phyloP scores from a whole-genome alignment of 2,888 invertebrate genomes.

The Sinelater perroti region DNA sequence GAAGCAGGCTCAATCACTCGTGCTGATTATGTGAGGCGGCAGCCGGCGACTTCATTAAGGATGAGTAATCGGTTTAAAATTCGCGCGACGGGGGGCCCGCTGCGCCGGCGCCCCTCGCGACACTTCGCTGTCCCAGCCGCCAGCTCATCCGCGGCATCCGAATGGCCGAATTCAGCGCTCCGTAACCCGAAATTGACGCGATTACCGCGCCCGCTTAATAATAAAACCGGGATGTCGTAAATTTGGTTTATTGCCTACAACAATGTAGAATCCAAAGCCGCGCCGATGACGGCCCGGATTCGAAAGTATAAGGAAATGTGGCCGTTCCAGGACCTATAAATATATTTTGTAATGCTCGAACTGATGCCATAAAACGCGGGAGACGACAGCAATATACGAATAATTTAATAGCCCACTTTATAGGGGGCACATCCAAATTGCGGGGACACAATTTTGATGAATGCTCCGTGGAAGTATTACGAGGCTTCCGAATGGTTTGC shows the following conservation, averaged over 20 bases:
- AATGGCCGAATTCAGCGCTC: conserved; percentile 1
- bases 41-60: conserved; percentile 31
- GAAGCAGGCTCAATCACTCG: conserved; percentile 26
- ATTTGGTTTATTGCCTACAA: neutral
- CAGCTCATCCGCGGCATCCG: no score
- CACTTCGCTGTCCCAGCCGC: no score
- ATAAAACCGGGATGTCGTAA: neutral
- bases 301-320: neutral
- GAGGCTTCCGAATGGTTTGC: no score
- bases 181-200: neutral
- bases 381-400: conserved; percentile 6
- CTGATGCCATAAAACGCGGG: neutral
- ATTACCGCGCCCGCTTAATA: neutral
- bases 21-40: conserved; percentile 26
- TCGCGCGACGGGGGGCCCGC: conserved; percentile 5
- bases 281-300: neutral
- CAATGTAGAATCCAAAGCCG: neutral
- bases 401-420: conserved; percentile 12
- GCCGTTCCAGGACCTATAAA: conserved; percentile 6
- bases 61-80: conserved; percentile 32
- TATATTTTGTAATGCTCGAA: conserved; percentile 2
- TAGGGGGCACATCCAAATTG: conserved; percentile 2
- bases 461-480: no score
- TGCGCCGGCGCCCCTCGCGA: no score
- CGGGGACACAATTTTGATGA: no score